These are phyloP conservation scores for Typhlichthys eigenmanni DNA, from an alignment of 2,797 vertebrate species.

Conservation along the genomic window DNA sequence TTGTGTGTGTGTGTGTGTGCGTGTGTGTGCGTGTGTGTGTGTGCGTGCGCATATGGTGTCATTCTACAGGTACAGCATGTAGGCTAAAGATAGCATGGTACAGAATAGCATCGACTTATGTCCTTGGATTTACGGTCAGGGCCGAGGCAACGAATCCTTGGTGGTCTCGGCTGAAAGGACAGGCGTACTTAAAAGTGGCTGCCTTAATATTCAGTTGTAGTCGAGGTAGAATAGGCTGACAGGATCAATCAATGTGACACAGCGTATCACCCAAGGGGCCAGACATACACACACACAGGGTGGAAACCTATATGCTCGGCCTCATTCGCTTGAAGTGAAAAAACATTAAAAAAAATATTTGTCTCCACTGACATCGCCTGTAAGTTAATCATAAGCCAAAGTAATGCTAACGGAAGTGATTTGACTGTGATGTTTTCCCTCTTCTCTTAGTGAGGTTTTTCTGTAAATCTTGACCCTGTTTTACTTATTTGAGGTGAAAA, in stretches of 20 bases:
- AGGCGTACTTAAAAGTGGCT: constrained; percentile 27
- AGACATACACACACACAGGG: no score
- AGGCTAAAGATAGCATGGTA: constrained; percentile 2
- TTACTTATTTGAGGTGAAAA: no score
- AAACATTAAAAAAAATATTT: no score
- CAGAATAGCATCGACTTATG: not conserved
- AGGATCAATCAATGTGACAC: constrained; percentile 47
- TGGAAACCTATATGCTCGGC: no score
- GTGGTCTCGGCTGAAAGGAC: constrained; percentile 23
- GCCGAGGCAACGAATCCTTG: constrained; percentile 11
- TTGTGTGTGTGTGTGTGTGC: constrained; percentile 16
- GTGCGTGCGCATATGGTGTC: constrained; percentile 5
- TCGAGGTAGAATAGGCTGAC: constrained; percentile 13
- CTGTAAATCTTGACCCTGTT: no score
- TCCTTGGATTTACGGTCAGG: constrained; percentile 9
- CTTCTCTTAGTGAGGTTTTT: constrained; percentile 11
- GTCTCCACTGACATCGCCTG: no score
- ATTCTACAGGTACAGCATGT: not conserved
- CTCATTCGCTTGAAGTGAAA: no score
- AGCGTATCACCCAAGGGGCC: constrained; percentile 39
- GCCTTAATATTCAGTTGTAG: constrained; percentile 38
- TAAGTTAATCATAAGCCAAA: no score
- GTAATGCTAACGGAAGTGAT: no score
- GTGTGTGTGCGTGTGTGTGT: constrained; percentile 12
- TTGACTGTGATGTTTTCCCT: no score